A percentile compares a stretch with the other conserved stretches of the same genome.
Conservation (phyloP, 2,113 vertebrate genomes). For the Gobio gobio region DNA sequence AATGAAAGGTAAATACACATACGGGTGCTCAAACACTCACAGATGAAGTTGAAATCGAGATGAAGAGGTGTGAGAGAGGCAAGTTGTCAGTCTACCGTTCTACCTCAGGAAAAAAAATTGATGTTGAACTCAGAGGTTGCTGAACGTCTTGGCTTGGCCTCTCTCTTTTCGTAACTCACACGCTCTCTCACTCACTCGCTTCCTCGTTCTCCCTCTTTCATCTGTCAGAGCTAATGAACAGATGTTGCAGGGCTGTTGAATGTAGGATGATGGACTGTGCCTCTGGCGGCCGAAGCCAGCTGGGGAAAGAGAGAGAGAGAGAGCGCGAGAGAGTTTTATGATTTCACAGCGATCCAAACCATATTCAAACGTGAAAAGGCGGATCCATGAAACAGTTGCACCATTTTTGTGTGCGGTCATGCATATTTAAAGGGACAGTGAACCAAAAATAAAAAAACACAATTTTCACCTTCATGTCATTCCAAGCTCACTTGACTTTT, state of each 20-base stretch:
- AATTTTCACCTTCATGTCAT: background rate
- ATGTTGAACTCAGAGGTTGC: conserved; percentile 26
- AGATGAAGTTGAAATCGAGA: conserved; percentile 18
- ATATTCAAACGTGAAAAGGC: conserved; percentile 33
- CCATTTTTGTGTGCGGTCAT: background rate
- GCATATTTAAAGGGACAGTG: background rate
- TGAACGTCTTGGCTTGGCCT: conserved; percentile 22
- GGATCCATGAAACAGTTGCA: conserved; percentile 20
- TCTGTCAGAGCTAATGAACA: conserved; percentile 81
- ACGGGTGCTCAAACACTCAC: background rate
- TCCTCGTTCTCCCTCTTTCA: conserved; percentile 67
- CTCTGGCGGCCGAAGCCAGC: conserved; percentile 70
- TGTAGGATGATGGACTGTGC: conserved; percentile 76
- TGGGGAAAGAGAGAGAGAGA: conserved; percentile 57
- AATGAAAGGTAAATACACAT: conserved; percentile 7
- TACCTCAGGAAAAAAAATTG: conserved; percentile 25
- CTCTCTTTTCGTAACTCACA: conserved; percentile 3
- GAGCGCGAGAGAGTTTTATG: conserved; percentile 60
- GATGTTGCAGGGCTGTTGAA: conserved; percentile 79
- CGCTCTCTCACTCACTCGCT: conserved; percentile 42
- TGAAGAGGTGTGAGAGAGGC: conserved; percentile 9
- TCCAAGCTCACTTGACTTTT: background rate
- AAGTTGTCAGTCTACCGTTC: conserved; percentile 26
- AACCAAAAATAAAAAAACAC: background rate
- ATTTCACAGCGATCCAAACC: conserved; percentile 64